phyloP scores from a whole-genome alignment of 2,888 invertebrate species.

The Ophion costatus region DNA sequence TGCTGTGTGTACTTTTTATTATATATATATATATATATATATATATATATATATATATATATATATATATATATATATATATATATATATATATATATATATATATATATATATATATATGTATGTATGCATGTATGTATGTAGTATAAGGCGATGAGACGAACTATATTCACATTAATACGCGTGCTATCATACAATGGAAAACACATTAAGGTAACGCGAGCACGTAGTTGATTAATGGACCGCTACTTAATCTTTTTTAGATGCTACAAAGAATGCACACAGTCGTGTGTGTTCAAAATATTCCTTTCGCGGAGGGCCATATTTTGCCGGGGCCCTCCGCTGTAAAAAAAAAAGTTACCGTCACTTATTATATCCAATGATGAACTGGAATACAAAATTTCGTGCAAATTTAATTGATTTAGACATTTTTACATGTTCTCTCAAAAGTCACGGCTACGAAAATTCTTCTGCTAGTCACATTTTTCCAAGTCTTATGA shows the following conservation, averaged over 20 bases:
- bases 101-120: neutral
- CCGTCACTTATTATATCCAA: no score
- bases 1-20: neutral
- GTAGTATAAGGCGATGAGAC: neutral
- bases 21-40: neutral
- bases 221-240: no score
- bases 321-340: no score
- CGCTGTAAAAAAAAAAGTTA: no score
- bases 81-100: neutral
- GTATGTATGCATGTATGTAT: no score
- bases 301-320: no score
- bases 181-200: conserved; percentile 22
- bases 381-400: no score
- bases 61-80: neutral
- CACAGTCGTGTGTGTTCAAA: neutral
- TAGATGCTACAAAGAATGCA: neutral
- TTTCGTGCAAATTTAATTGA: no score
- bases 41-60: neutral
- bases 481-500: no score
- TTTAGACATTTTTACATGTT: no score
- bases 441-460: no score
- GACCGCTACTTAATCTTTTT: neutral
- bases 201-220: neutral
- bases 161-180: conserved; percentile 31
- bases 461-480: no score